Base-by-base conservation (phyloP, 2,797 vertebrate species). In the Hydrolagus colliei region DNA sequence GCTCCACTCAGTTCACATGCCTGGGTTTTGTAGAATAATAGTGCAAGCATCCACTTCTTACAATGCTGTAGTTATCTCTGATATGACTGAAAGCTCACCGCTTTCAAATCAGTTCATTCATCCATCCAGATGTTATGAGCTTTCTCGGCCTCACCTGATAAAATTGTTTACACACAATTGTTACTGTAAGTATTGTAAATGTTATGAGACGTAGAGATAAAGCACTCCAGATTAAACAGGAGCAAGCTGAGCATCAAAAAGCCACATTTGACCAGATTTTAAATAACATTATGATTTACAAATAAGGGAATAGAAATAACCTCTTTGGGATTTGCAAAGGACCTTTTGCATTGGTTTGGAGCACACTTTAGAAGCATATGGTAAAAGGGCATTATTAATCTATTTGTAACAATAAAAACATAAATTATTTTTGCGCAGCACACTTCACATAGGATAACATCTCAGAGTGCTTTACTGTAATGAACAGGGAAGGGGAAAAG, bases 71-170 rank as follows among this genome's bases (percentile, higher is more conserved):
- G 35, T 80, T 67, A 79, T 80, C 77, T 79, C 35, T 3, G 8
- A 32, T 35, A 9, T 62, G 16, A 63, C 27, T 80, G 78, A 67
- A 67, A 67, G 62, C 62, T 79, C 77, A 18, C 11, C 65, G 62
- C 13, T 67, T 80, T 67, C 78, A 35, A 65, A 80, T 67, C 78
- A 65, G 12, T 80, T 32, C 62, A 67, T 62, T 22, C 78, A 67
- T 52, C 41, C 78, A 80, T 35, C 12, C 8, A 67, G 27, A 22
- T 80, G 22, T 77, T 77, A 59, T 80, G 62, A 32, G 22, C 8
- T 80, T 32, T 27, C 59, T 78, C 63, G 76, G 59, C n/a, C 32
- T 14, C 61, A 80, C 78, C 63, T 80, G 62, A 80, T 80, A 32
- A 61, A 65, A 77, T 52, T 52, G 41, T 52, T 27, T 52, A 6